Evolutionary conservation across 2,888 invertebrate genomes (phyloP).

Genomic region (Macrosiphum euphorbiae): DNA sequence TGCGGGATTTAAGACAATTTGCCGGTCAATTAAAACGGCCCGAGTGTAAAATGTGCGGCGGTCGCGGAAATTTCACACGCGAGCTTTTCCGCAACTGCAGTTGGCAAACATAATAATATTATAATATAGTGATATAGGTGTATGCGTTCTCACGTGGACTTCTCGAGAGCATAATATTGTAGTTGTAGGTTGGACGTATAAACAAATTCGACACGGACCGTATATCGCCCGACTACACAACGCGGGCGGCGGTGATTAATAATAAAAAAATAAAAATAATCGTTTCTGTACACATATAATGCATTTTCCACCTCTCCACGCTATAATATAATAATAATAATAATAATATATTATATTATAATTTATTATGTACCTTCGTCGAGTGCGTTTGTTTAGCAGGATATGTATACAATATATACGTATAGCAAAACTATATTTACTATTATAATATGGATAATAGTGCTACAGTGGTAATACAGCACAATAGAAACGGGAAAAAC

Average conservation of each 20-base stretch:
- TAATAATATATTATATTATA: neutral
- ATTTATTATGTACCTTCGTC: neutral
- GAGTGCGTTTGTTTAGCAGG: neutral
- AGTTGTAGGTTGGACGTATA: neutral
- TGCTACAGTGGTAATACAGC: neutral
- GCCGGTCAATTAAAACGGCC: neutral
- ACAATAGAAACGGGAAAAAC: neutral
- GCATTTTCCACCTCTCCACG: neutral
- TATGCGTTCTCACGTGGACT: neutral
- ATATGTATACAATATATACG: neutral
- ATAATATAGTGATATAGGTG: too few species aligned
- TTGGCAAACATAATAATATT: conserved; percentile 2
- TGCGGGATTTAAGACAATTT: conserved; percentile 17
- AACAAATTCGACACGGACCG: conserved; percentile 12
- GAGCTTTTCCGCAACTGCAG: conserved; percentile 23
- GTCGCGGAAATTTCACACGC: neutral
- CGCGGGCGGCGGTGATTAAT: neutral
- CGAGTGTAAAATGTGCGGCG: neutral
- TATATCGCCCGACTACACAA: neutral
- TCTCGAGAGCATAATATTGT: too few species aligned
- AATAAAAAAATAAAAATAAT: neutral
- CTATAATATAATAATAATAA: neutral
- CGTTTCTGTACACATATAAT: neutral
- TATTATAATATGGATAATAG: neutral
- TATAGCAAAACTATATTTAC: neutral